These are phyloP conservation scores for Pseudococcus longispinus DNA, from an alignment of 2,888 invertebrate genomes.

Conservation along the genomic window DNA sequence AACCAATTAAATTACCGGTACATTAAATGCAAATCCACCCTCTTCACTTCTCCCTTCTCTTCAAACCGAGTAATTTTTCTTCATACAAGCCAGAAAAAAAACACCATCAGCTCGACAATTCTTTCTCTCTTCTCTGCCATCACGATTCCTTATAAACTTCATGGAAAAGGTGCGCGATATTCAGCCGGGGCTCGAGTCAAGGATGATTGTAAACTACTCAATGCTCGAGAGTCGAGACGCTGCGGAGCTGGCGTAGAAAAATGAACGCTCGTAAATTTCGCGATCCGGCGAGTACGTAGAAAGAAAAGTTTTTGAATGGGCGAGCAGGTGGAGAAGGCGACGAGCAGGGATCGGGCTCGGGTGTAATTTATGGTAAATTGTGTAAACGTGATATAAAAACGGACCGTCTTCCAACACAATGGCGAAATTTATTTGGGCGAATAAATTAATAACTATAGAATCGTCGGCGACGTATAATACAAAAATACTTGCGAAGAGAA, in stretches of 20 bases:
- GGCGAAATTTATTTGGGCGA: slow-evolving; percentile 36
- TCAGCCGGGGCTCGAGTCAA: background rate
- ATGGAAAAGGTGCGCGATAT: background rate
- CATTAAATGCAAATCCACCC: background rate
- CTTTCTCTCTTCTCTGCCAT: background rate
- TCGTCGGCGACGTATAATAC: background rate
- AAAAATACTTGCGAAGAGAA: background rate
- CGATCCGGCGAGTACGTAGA: background rate
- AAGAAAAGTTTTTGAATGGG: background rate
- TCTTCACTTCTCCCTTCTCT: background rate
- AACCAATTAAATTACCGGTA: background rate
- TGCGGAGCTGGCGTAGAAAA: background rate
- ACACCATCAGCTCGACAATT: background rate
- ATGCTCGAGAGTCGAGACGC: background rate
- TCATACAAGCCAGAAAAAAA: background rate
- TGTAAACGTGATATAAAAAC: slow-evolving; percentile 43
- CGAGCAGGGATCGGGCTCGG: background rate
- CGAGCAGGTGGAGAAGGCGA: too few species aligned
- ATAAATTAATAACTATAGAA: slow-evolving; percentile 32
- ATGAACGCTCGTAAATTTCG: slow-evolving; percentile 39
- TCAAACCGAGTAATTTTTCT: background rate
- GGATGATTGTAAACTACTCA: background rate
- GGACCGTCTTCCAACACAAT: slow-evolving; percentile 29
- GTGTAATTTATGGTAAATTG: slow-evolving; percentile 40
- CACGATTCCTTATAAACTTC: too few species aligned